phyloP scores from a whole-genome alignment of 2,113 vertebrate genomes.

The Laterallus jamaicensis region DNA sequence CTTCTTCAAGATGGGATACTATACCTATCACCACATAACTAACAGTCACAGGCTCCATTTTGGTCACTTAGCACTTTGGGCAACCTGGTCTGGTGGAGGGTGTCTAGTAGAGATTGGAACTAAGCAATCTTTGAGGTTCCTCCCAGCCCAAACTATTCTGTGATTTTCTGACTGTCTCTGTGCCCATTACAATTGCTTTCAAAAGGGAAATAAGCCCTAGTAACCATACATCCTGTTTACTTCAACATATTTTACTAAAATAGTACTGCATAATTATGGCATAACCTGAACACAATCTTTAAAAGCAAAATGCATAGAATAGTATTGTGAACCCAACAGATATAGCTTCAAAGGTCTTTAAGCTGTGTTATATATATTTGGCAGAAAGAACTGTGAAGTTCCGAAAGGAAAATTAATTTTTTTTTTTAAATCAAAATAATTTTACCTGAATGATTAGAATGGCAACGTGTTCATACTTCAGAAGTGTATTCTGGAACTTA shows the following conservation, averaged over 20 bases:
- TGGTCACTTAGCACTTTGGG: neutral
- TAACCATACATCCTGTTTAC: neutral
- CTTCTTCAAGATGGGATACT: neutral
- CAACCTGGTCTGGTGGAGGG: too few relatives aligned
- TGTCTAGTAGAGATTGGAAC: too few relatives aligned
- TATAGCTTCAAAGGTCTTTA: neutral
- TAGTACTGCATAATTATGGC: neutral
- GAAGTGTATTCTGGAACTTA: conserved; percentile 7
- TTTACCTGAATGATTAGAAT: conserved; percentile 39
- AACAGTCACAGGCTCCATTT: neutral
- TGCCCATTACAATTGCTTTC: neutral
- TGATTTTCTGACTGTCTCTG: neutral
- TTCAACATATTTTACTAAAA: neutral
- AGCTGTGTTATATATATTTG: neutral
- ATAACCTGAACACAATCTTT: neutral
- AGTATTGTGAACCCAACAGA: neutral
- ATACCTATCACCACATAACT: neutral
- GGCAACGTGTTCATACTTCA: neutral
- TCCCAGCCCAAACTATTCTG: too few relatives aligned
- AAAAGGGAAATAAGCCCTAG: neutral
- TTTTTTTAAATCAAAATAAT: neutral
- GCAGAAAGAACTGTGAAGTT: neutral
- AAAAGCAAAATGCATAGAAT: neutral
- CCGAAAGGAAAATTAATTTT: neutral
- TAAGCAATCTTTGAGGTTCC: too few relatives aligned